Conservation (phyloP, 2,797 vertebrate species). For the Gobio occitaniae region DNA sequence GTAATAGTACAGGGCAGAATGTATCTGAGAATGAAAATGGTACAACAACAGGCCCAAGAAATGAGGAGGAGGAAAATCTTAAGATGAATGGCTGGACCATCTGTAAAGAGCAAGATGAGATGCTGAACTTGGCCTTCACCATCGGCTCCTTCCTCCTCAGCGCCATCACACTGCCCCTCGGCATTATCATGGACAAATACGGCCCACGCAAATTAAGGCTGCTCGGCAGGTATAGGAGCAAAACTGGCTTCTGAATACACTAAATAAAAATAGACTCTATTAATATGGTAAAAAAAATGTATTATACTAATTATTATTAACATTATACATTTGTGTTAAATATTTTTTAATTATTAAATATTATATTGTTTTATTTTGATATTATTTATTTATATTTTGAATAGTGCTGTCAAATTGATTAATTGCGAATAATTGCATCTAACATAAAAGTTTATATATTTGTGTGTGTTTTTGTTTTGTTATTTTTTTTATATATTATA, state of each 20-base stretch:
- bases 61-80: slow-evolving; percentile 69
- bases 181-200: slow-evolving; percentile 98
- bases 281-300: background rate
- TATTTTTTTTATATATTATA: background rate
- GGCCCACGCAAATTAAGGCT: slow-evolving; percentile 95
- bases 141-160: slow-evolving; percentile 97
- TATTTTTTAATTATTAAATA: background rate
- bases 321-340: background rate
- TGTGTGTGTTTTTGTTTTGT: rapidly evolving
- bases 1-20: slow-evolving; percentile 70
- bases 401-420: background rate
- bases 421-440: background rate
- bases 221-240: slow-evolving; percentile 88
- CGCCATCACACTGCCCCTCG: slow-evolving; percentile 91
- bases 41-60: slow-evolving; percentile 7
- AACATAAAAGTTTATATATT: background rate
- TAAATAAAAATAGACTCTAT: background rate
- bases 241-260: background rate
- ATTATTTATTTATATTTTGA: background rate
- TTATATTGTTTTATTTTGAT: background rate
- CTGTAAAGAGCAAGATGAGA: slow-evolving; percentile 92
- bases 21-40: slow-evolving; percentile 50
- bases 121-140: slow-evolving; percentile 97
- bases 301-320: background rate
- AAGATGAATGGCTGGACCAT: slow-evolving; percentile 82